Percentiles rank a stretch among this genome's conserved stretches.
These are phyloP conservation scores for Macrotrachela quadricornifera DNA, from an alignment of 1,140 invertebrate genomes.

Conservation along the genomic window DNA sequence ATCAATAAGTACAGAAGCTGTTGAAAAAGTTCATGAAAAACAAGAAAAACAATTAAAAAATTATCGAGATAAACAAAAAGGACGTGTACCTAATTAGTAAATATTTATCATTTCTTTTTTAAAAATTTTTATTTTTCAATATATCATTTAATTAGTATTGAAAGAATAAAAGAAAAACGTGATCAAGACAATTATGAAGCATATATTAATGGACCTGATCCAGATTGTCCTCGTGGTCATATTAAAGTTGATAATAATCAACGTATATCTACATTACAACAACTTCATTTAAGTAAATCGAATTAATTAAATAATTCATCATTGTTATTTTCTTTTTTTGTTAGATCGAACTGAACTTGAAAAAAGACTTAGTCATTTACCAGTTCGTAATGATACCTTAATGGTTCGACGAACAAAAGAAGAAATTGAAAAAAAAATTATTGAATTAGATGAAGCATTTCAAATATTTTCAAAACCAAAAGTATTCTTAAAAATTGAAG, in stretches of 20 bases:
- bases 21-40: slow-evolving; percentile 22
- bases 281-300: slow-evolving; percentile 51
- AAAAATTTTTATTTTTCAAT: not conserved
- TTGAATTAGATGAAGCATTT: slow-evolving; percentile 60
- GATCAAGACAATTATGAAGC: slow-evolving; percentile 30
- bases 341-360: slow-evolving; percentile 55
- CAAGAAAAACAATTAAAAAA: slow-evolving; percentile 15
- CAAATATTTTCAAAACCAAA: slow-evolving; percentile 65
- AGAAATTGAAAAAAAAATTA: slow-evolving; percentile 56
- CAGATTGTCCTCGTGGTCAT: slow-evolving; percentile 50
- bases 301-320: not conserved
- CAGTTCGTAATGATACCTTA: slow-evolving; percentile 58
- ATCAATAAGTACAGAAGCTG: slow-evolving; percentile 18
- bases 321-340: slow-evolving; percentile 19
- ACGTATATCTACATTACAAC: slow-evolving; percentile 43
- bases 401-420: slow-evolving; percentile 51
- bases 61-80: slow-evolving; percentile 16
- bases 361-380: slow-evolving; percentile 52
- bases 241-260: slow-evolving; percentile 51
- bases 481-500: slow-evolving; percentile 55
- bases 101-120: slow-evolving; percentile 9
- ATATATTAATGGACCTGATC: slow-evolving; percentile 28
- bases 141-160: slow-evolving; percentile 19
- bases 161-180: slow-evolving; percentile 28
- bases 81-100: slow-evolving; percentile 28